Evolutionary conservation across 2,888 invertebrate species (phyloP).

Genomic region (Odontothrips loti): DNA sequence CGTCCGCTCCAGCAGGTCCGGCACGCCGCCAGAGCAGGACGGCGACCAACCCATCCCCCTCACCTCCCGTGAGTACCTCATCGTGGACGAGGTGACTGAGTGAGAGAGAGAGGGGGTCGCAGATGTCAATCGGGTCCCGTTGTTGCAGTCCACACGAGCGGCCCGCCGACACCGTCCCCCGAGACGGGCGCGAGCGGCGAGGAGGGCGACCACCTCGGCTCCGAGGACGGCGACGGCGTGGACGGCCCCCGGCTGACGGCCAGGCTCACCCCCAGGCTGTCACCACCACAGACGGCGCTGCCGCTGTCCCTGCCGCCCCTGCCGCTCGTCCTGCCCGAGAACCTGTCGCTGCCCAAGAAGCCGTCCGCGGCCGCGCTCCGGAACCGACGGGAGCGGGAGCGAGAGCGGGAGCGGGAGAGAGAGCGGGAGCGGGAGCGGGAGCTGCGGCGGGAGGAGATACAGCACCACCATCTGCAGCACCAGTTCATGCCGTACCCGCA

Average conservation of each 20-base stretch:
- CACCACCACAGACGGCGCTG: constrained; percentile 39
- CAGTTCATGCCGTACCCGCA: constrained; percentile 36
- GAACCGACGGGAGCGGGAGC: constrained; percentile 41
- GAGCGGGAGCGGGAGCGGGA: constrained; percentile 4
- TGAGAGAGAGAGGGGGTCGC: no score
- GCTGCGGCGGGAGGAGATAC: constrained; percentile 14
- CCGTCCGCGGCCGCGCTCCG: constrained; percentile 42
- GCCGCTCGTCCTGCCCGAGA: constrained; percentile 57
- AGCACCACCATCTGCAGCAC: constrained; percentile 23
- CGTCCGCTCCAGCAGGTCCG: neutral
- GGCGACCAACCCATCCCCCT: neutral
- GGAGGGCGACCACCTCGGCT: constrained; percentile 34
- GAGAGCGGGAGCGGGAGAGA: neutral
- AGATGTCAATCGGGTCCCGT: no score
- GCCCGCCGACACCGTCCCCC: constrained; percentile 50
- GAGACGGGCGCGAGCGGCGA: constrained; percentile 42
- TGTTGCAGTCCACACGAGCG: constrained; percentile 50
- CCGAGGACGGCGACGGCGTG: constrained; percentile 48
- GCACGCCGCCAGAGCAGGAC: neutral
- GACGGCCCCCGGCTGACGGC: constrained; percentile 48
- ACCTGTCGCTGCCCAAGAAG: constrained; percentile 70
- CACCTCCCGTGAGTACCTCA: neutral
- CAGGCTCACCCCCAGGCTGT: constrained; percentile 39
- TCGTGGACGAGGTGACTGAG: no score
- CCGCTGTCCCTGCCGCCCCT: constrained; percentile 43